Conservation (phyloP, 1,140 invertebrate species). For the Nebria ingens region DNA sequence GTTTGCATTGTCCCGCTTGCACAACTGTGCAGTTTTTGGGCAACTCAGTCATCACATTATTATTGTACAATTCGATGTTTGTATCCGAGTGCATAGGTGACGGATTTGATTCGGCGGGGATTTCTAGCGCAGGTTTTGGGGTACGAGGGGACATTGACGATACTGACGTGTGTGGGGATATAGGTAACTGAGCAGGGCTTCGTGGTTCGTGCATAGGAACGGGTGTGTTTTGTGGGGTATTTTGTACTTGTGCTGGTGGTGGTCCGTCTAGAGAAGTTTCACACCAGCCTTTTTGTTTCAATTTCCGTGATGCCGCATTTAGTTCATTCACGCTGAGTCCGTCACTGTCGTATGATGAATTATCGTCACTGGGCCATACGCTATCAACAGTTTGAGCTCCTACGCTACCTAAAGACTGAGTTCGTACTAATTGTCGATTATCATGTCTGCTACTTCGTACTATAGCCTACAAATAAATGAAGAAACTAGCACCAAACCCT, state of each 20-base stretch:
- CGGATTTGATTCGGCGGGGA: slow-evolving; percentile 28
- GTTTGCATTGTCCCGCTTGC: slow-evolving; percentile 77
- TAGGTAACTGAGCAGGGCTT: slow-evolving; percentile 13
- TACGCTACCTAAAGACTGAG: slow-evolving; percentile 51
- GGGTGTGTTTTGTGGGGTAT: slow-evolving; percentile 20
- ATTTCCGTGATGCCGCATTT: slow-evolving; percentile 22
- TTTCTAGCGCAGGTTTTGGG: slow-evolving; percentile 29
- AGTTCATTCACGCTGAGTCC: slow-evolving; percentile 26
- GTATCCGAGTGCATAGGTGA: slow-evolving; percentile 29
- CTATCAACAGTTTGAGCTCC: slow-evolving; percentile 37
- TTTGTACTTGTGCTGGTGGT: slow-evolving; percentile 12
- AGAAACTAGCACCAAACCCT: slow-evolving; percentile 24
- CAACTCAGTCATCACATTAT: slow-evolving; percentile 54
- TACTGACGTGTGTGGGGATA: slow-evolving; percentile 16
- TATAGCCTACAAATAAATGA: slow-evolving; percentile 35
- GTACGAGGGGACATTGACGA: slow-evolving; percentile 21
- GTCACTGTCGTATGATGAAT: slow-evolving; percentile 30
- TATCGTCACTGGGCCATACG: slow-evolving; percentile 29
- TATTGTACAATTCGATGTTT: slow-evolving; percentile 33
- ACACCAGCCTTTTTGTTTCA: slow-evolving; percentile 38
- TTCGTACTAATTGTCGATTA: slow-evolving; percentile 41
- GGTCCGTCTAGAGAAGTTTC: slow-evolving; percentile 42
- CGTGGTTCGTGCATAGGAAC: slow-evolving; percentile 15
- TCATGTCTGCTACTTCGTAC: slow-evolving; percentile 39
- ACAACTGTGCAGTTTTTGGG: slow-evolving; percentile 75